Percentiles rank a stretch among this genome's conserved stretches.
These are phyloP conservation scores for Rhynchopsitta pachyrhyncha DNA, from an alignment of 2,113 vertebrate genomes.

Conservation along the genomic window DNA sequence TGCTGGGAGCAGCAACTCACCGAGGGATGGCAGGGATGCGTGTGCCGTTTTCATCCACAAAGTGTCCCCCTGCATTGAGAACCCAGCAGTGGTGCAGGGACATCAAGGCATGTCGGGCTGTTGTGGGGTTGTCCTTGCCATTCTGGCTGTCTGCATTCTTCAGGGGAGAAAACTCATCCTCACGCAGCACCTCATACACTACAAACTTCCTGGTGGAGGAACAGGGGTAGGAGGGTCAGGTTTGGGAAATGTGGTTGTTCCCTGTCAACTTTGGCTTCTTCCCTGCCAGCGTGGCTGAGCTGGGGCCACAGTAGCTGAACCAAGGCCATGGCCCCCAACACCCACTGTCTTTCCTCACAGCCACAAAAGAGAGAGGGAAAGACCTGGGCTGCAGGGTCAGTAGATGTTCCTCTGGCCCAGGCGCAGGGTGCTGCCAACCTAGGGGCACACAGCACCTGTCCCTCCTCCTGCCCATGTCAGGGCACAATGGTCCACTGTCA, in stretches of 20 bases:
- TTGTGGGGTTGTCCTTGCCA: conserved; percentile 96
- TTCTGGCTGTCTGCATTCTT: conserved; percentile 97
- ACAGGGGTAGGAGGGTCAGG: not conserved
- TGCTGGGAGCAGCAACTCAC: conserved; percentile 64
- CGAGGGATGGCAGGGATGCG: conserved; percentile 91
- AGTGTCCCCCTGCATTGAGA: conserved; percentile 92
- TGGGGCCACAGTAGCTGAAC: not conserved
- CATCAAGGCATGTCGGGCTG: conserved; percentile 88
- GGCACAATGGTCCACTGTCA: accelerated
- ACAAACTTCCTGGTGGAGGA: conserved; percentile 83
- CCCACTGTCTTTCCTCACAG: not conserved
- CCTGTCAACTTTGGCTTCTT: not conserved
- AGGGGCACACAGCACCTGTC: accelerated
- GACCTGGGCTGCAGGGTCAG: not conserved
- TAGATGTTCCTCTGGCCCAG: not conserved
- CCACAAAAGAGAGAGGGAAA: not conserved
- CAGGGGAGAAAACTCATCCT: conserved; percentile 95
- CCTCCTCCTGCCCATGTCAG: not conserved
- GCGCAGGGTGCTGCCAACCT: not conserved
- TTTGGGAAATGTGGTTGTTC: not conserved
- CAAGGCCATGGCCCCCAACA: not conserved
- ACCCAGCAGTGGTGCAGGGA: conserved; percentile 98
- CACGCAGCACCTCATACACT: conserved; percentile 91
- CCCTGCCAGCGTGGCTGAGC: not conserved
- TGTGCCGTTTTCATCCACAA: conserved; percentile 91